These are phyloP conservation scores for Chloroclysta siterata DNA, from an alignment of 2,888 invertebrate genomes.

Conservation along the genomic window DNA sequence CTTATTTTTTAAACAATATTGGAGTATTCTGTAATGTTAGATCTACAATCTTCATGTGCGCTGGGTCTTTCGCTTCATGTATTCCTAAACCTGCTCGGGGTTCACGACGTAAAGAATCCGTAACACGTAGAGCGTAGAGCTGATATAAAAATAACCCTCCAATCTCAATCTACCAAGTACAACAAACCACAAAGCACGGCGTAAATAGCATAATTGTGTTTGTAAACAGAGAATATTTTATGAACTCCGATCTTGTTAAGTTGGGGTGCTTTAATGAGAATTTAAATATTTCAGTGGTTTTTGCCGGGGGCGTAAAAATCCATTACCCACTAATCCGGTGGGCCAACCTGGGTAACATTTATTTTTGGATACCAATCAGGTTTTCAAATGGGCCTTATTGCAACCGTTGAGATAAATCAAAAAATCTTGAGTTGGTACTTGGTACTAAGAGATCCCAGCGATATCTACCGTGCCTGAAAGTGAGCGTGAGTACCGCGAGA, in stretches of 20 bases:
- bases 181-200: slow-evolving; percentile 18
- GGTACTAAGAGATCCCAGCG: too few relatives aligned
- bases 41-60: too few relatives aligned
- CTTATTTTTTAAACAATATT: too few relatives aligned
- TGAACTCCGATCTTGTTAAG: slow-evolving; percentile 52
- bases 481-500: too few relatives aligned
- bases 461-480: too few relatives aligned
- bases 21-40: too few relatives aligned
- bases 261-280: slow-evolving; percentile 56
- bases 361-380: slow-evolving; percentile 19
- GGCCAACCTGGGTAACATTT: slow-evolving; percentile 35
- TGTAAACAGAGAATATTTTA: slow-evolving; percentile 52
- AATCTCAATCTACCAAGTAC: neutral
- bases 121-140: too few relatives aligned
- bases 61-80: too few relatives aligned
- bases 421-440: too few relatives aligned
- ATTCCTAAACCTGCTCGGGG: too few relatives aligned
- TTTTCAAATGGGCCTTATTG: neutral
- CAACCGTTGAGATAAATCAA: too few relatives aligned
- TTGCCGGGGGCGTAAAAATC: slow-evolving; percentile 44
- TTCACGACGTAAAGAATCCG: too few relatives aligned
- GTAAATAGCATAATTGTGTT: slow-evolving; percentile 45
- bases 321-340: slow-evolving; percentile 43
- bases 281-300: slow-evolving; percentile 57
- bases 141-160: neutral